phyloP scores from a whole-genome alignment of 2,888 invertebrate genomes.

The Stenichneumon culpator region DNA sequence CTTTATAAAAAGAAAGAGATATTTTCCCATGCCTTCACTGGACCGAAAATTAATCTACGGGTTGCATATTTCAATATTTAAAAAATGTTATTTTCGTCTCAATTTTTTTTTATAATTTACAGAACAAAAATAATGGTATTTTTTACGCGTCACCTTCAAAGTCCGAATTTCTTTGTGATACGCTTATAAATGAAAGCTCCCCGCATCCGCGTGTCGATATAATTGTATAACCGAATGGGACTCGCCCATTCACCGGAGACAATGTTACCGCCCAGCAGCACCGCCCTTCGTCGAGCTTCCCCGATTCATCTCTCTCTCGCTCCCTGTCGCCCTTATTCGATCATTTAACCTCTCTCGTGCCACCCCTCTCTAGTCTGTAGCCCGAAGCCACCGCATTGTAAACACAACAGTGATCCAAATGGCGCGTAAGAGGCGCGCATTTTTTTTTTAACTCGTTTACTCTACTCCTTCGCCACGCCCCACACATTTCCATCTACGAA shows the following conservation, averaged over 20 bases:
- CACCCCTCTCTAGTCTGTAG: conserved; percentile 37
- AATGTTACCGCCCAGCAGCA: conserved; percentile 78
- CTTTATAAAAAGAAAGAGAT: too few relatives aligned
- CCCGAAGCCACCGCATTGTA: conserved; percentile 19
- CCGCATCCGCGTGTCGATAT: neutral
- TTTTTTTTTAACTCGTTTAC: conserved; percentile 63
- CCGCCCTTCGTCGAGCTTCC: conserved; percentile 72
- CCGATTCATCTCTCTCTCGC: conserved; percentile 52
- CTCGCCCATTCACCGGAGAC: conserved; percentile 77
- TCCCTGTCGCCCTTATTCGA: conserved; percentile 65
- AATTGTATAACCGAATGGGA: conserved; percentile 53
- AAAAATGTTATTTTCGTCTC: too few relatives aligned
- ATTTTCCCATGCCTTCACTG: too few relatives aligned
- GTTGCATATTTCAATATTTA: too few relatives aligned
- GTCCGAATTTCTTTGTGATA: too few relatives aligned
- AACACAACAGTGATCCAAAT: conserved; percentile 33
- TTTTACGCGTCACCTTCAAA: neutral
- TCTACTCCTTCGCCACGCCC: conserved; percentile 69
- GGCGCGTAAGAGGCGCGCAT: conserved; percentile 46
- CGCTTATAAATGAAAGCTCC: neutral
- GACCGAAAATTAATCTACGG: too few relatives aligned
- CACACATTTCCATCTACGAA: neutral
- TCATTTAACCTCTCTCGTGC: conserved; percentile 65
- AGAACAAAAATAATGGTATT: neutral
- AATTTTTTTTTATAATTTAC: neutral